phyloP scores from a whole-genome alignment of 2,113 vertebrate species.

The Lota lota region DNA sequence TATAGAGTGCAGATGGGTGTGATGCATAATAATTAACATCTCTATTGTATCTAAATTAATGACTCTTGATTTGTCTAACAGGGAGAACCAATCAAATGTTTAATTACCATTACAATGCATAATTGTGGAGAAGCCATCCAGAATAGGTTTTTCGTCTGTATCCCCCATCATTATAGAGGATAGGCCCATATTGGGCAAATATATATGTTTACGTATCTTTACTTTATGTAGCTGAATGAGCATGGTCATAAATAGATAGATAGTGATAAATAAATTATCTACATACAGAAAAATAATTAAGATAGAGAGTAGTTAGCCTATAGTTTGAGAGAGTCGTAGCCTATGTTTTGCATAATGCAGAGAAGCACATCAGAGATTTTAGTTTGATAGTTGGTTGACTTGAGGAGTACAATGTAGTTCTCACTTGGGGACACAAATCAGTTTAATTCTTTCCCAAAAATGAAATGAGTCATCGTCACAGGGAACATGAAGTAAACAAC shows the following conservation, averaged over 20 bases:
- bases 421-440: conserved; percentile 5
- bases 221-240: too few relatives aligned
- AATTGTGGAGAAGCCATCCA: conserved; percentile 30
- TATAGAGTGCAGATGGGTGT: conserved; percentile 24
- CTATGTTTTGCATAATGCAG: too few relatives aligned
- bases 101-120: conserved; percentile 51
- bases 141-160: conserved; percentile 46
- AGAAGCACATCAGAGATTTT: too few relatives aligned
- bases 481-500: conserved; percentile 42
- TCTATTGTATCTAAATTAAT: conserved; percentile 36
- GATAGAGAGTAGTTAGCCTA: too few relatives aligned
- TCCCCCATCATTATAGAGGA: neutral
- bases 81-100: conserved; percentile 44
- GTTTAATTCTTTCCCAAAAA: conserved; percentile 40
- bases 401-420: neutral
- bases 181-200: too few relatives aligned
- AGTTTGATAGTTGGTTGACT: neutral
- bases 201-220: too few relatives aligned
- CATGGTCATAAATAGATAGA: neutral
- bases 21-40: conserved; percentile 24
- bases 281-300: too few relatives aligned
- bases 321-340: too few relatives aligned
- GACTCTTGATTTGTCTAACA: conserved; percentile 40
- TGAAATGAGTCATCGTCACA: conserved; percentile 58
- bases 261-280: neutral